These are phyloP conservation scores for Heliconius cydno DNA, from an alignment of 2,888 invertebrate genomes.

Conservation along the genomic window DNA sequence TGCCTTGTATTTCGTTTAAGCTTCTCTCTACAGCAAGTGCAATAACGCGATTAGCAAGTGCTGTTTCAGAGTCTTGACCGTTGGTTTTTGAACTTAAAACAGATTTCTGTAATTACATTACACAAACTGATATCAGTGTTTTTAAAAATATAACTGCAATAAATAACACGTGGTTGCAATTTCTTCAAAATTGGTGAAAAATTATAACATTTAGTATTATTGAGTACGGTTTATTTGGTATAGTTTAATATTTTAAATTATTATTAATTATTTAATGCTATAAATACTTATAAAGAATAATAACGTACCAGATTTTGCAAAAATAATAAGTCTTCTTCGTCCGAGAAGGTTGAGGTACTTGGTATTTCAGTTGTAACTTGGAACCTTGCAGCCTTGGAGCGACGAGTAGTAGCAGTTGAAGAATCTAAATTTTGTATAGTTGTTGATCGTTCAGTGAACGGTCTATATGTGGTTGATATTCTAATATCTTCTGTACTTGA, in stretches of 20 bases:
- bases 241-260: not conserved
- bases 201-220: no score
- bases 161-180: not conserved
- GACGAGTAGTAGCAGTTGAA: constrained; percentile 57
- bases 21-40: constrained; percentile 81
- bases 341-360: constrained; percentile 77
- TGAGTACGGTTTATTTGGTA: no score
- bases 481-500: constrained; percentile 63
- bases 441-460: constrained; percentile 64
- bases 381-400: constrained; percentile 56
- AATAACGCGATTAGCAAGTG: constrained; percentile 81
- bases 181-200: not conserved
- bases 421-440: constrained; percentile 55
- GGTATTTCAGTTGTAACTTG: constrained; percentile 72
- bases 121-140: not conserved
- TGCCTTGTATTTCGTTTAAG: constrained; percentile 73
- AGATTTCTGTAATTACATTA: constrained; percentile 71
- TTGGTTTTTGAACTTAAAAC: constrained; percentile 70
- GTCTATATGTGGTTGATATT: constrained; percentile 73
- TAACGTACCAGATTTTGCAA: constrained; percentile 83
- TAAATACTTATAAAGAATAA: constrained; percentile 5
- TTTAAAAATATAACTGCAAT: not conserved
- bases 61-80: constrained; percentile 73
- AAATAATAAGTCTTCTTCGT: constrained; percentile 84
- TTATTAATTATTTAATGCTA: not conserved